phyloP scores from a whole-genome alignment of 2,113 vertebrate genomes.

The Tonatia bakeri region DNA sequence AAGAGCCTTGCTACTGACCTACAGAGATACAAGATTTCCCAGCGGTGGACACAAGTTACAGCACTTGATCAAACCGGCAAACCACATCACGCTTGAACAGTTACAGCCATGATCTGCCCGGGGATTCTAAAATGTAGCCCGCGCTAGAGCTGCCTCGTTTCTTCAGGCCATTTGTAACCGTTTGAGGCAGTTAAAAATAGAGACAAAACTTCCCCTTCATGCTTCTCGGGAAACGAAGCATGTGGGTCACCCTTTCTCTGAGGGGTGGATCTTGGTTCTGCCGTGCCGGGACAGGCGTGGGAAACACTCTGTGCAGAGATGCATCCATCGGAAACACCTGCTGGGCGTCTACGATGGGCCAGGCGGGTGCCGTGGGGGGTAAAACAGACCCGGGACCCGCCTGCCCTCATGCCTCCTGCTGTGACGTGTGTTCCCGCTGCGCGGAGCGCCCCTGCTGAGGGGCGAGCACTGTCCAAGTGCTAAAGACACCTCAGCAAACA shows the following conservation, averaged over 20 bases:
- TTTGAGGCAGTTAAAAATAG: background rate
- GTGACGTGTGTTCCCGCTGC: background rate
- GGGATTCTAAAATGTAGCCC: background rate
- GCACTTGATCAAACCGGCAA: background rate
- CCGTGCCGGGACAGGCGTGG: background rate
- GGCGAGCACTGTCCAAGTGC: no score
- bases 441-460: background rate
- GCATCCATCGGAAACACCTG: background rate
- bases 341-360: background rate
- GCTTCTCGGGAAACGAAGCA: background rate
- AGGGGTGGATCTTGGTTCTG: background rate
- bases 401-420: background rate
- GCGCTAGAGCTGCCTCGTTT: background rate
- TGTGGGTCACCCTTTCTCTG: background rate
- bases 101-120: background rate
- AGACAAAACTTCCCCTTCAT: background rate
- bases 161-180: background rate
- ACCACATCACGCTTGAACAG: no score
- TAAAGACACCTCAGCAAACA: background rate
- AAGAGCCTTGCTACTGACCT: background rate
- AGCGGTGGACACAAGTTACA: background rate
- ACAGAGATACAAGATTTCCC: background rate
- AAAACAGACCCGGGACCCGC: background rate
- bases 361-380: no score
- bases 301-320: background rate